Conservation (phyloP, 2,113 vertebrate species). For the Pachypanchax playfairii region DNA sequence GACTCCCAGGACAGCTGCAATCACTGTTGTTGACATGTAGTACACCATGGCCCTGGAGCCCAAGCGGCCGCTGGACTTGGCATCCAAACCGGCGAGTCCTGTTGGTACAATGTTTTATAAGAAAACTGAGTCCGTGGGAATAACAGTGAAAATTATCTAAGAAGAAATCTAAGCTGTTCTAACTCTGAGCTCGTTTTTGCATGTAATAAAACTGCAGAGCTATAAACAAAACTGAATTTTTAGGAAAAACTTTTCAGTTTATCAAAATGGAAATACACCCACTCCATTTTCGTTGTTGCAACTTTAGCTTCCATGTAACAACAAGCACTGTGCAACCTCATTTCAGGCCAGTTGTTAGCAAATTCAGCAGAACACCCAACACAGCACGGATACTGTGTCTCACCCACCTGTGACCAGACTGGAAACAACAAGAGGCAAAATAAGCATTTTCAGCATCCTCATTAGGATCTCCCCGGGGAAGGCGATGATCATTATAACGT, state of each 20-base stretch:
- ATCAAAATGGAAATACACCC: slow-evolving; percentile 1
- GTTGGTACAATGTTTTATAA: slow-evolving; percentile 12
- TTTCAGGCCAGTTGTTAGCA: slow-evolving; percentile 28
- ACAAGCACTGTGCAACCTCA: slow-evolving; percentile 4
- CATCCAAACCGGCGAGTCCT: slow-evolving; percentile 97
- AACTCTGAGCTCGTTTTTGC: neutral
- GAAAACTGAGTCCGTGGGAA: neutral
- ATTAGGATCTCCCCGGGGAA: slow-evolving; percentile 98
- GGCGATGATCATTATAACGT: slow-evolving; percentile 92
- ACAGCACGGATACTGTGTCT: slow-evolving; percentile 14
- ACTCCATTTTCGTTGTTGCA: slow-evolving; percentile 6
- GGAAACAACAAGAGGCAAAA: slow-evolving; percentile 96
- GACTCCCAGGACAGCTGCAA: slow-evolving; percentile 92
- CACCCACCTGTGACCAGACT: slow-evolving; percentile 95
- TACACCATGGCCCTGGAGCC: slow-evolving; percentile 98
- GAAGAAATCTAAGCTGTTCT: neutral
- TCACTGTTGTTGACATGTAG: slow-evolving; percentile 97
- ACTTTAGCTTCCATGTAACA: slow-evolving; percentile 3
- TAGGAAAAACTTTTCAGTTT: neutral
- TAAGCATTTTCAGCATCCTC: slow-evolving; percentile 99
- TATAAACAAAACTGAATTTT: neutral
- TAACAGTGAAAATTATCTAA: neutral
- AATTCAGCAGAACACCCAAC: slow-evolving; percentile 35
- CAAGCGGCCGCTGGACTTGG: slow-evolving; percentile 95
- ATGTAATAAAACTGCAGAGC: neutral